Evolutionary conservation across 2,113 vertebrate genomes (phyloP).

Genomic region (Lathamus discolor): DNA sequence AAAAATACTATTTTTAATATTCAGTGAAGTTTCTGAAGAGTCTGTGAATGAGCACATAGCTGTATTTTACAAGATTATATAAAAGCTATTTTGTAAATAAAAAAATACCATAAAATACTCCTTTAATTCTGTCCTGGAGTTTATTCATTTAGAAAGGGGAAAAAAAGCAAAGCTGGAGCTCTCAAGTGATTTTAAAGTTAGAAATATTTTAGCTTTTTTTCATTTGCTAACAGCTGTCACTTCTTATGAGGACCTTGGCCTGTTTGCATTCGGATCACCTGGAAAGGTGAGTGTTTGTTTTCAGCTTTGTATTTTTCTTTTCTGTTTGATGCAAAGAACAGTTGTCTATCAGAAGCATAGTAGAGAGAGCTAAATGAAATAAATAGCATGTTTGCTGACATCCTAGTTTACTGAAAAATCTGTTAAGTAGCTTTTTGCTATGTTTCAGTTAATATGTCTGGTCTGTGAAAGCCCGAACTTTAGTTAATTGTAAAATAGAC

Average conservation of each 20-base stretch:
- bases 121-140: not conserved
- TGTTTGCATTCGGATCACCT: slow-evolving; percentile 83
- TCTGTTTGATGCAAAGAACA: not conserved
- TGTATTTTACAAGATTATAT: not conserved
- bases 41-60: not conserved
- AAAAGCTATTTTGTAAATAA: not conserved
- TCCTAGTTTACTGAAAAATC: not conserved
- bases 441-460: not conserved
- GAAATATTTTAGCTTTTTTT: not conserved
- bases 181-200: not conserved
- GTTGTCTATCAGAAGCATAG: not conserved
- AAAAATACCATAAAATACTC: not conserved
- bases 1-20: not conserved
- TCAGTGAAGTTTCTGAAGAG: not conserved
- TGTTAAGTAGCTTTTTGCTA: accelerated
- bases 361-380: not conserved
- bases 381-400: not conserved
- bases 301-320: not conserved
- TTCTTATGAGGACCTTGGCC: slow-evolving; percentile 91
- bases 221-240: slow-evolving; percentile 81
- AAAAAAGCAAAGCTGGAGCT: not conserved
- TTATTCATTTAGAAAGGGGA: not conserved
- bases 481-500: not conserved
- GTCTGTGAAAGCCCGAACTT: not conserved
- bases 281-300: slow-evolving; percentile 82